These are phyloP conservation scores for Chionoecetes opilio DNA, from an alignment of 1,140 invertebrate species.

Conservation along the genomic window DNA sequence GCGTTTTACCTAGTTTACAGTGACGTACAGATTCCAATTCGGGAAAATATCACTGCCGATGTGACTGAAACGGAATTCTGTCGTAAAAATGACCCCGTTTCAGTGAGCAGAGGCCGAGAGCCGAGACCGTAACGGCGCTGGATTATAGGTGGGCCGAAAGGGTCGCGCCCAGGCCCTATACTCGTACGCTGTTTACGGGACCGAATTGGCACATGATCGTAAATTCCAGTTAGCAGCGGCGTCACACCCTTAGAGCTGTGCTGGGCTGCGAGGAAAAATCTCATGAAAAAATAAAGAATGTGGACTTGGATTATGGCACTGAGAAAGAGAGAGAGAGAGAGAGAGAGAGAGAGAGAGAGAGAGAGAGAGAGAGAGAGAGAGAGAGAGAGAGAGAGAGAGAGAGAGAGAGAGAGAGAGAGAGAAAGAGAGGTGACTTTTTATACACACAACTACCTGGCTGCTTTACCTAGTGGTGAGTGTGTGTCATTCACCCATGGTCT, in stretches of 20 bases:
- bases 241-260: not conserved
- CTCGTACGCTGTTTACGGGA: conserved; percentile 17
- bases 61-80: not conserved
- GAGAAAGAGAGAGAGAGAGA: conserved; percentile 27
- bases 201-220: not conserved
- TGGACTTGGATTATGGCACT: not conserved
- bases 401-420: too few species aligned
- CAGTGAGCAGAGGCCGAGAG: not conserved
- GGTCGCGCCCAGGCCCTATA: not conserved
- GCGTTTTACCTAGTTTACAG: not conserved
- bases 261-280: not conserved
- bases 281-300: not conserved
- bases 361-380: conserved; percentile 28
- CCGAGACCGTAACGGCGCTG: not conserved
- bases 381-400: not conserved
- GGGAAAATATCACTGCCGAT: not conserved
- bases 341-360: conserved; percentile 32
- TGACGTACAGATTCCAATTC: not conserved
- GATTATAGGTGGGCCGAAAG: not conserved
- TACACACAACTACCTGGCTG: too few species aligned
- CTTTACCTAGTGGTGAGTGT: too few species aligned
- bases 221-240: not conserved
- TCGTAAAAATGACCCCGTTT: not conserved
- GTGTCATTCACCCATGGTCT: too few species aligned
- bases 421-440: too few species aligned